These are phyloP conservation scores for Bombus breviceps DNA, from an alignment of 1,140 invertebrate genomes.

Conservation along the genomic window DNA sequence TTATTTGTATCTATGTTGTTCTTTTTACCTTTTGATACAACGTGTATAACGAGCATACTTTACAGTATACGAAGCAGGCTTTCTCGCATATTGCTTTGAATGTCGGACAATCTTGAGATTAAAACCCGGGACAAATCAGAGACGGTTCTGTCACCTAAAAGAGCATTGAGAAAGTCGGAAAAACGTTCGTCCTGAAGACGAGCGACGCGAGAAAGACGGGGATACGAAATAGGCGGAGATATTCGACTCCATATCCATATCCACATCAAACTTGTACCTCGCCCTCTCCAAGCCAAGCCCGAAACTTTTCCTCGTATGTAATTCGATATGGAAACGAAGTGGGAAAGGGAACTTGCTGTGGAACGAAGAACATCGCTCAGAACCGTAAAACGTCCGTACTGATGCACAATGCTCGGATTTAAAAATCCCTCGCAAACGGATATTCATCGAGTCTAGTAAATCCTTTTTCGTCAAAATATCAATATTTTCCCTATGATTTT, in stretches of 20 bases:
- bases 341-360: slow-evolving; percentile 59
- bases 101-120: slow-evolving; percentile 71
- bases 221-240: slow-evolving; percentile 62
- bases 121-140: slow-evolving; percentile 67
- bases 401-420: slow-evolving; percentile 55
- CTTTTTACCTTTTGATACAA: neutral
- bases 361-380: slow-evolving; percentile 50
- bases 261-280: slow-evolving; percentile 74
- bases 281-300: slow-evolving; percentile 65
- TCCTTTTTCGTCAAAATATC: neutral
- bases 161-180: slow-evolving; percentile 55
- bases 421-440: slow-evolving; percentile 49
- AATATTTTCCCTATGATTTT: neutral
- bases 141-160: slow-evolving; percentile 65
- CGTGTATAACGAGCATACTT: neutral
- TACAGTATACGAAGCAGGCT: neutral
- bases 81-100: slow-evolving; percentile 55
- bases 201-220: slow-evolving; percentile 53
- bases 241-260: slow-evolving; percentile 72
- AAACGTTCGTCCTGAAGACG: slow-evolving; percentile 39
- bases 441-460: neutral
- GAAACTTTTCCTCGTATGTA: slow-evolving; percentile 75
- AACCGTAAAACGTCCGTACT: slow-evolving; percentile 57
- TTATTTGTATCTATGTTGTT: neutral
- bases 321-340: slow-evolving; percentile 74